phyloP scores from a whole-genome alignment of 2,113 vertebrate genomes.

The Parus major region DNA sequence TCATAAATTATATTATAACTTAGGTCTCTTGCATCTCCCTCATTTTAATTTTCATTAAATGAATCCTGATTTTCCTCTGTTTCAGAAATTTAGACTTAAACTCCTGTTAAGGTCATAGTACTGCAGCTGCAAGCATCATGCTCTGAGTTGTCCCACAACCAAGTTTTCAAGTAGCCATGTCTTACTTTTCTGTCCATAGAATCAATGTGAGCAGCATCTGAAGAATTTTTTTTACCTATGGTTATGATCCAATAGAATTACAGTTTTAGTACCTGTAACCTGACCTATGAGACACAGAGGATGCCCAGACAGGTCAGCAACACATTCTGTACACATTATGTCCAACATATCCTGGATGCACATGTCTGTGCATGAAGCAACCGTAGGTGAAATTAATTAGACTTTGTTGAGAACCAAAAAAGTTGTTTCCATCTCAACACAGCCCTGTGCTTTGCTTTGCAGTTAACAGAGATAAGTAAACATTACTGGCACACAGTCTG shows the following conservation, averaged over 20 bases:
- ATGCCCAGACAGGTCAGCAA: neutral
- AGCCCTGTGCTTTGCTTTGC: neutral
- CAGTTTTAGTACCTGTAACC: neutral
- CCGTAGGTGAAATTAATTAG: neutral
- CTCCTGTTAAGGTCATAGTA: neutral
- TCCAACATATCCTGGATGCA: accelerated
- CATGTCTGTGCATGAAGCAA: neutral
- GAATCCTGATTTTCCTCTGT: neutral
- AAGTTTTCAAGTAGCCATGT: neutral
- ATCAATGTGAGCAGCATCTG: neutral
- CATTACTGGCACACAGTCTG: neutral
- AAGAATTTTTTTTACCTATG: neutral
- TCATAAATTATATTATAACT: neutral
- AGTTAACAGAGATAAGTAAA: neutral
- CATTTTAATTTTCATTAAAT: neutral
- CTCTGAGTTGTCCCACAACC: neutral
- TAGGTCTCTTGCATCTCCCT: neutral
- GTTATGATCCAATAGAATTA: neutral
- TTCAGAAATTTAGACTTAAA: neutral
- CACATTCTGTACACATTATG: neutral
- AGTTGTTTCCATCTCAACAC: neutral
- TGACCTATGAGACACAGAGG: neutral
- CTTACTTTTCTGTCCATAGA: neutral
- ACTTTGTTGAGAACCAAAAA: neutral
- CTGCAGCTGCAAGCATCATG: neutral